A percentile compares a stretch with the other conserved stretches of the same genome.
Evolutionary conservation across 2,113 vertebrate species (phyloP).

Genomic region (Rousettus leschenaultii): DNA sequence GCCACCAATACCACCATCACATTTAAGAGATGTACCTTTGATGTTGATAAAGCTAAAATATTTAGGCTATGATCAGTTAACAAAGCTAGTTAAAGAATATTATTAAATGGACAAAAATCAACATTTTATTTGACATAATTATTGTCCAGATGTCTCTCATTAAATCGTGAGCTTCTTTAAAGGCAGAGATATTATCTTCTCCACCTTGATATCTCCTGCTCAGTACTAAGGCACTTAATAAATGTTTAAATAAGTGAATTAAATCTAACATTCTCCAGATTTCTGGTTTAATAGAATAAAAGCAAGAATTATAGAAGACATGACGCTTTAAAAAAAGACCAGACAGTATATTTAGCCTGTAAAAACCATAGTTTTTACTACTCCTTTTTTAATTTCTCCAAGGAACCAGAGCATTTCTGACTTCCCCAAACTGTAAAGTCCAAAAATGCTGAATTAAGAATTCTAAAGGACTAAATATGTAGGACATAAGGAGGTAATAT

Average conservation of each 20-base stretch:
- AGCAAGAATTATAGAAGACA: not conserved
- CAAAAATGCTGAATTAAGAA: slow-evolving; percentile 1
- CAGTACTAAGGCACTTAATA: not conserved
- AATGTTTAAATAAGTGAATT: not conserved
- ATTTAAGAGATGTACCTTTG: not conserved
- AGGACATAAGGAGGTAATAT: not conserved
- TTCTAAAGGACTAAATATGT: not conserved
- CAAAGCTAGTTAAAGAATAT: not conserved
- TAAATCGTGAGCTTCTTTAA: not conserved
- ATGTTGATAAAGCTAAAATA: slow-evolving; percentile 3
- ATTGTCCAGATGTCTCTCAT: not conserved
- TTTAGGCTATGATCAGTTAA: not conserved
- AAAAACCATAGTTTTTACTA: not conserved
- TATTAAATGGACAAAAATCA: not conserved
- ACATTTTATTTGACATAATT: not conserved
- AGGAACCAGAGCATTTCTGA: not conserved
- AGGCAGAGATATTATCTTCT: slow-evolving; percentile 13
- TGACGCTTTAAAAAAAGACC: not conserved
- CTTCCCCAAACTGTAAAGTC: slow-evolving; percentile 30
- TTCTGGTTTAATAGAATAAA: slow-evolving; percentile 36
- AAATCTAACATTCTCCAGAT: not conserved
- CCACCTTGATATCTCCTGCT: not conserved
- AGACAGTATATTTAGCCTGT: not conserved
- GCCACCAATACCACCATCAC: not conserved
- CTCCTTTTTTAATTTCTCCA: not conserved